Base-by-base conservation (phyloP, 2,888 invertebrate genomes). In the Tribolium freemani region DNA sequence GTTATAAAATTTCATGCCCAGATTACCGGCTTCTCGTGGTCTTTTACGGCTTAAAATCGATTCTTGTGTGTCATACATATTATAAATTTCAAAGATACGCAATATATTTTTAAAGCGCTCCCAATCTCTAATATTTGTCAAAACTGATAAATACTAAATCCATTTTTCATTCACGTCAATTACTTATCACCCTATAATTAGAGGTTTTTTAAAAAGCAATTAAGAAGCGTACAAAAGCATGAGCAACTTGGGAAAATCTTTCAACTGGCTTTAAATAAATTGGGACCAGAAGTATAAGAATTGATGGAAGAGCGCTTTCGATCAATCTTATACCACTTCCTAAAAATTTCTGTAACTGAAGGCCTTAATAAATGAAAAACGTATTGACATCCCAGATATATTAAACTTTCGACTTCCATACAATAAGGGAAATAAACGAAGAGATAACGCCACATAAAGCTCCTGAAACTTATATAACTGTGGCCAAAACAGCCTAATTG, bases 291-390 rank as follows among this genome's bases (percentile, higher is more conserved):
- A 26, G 30, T 31, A 63, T 63, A 63, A 60, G 60, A 60, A 60
- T 60, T 46, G 60, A 60, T 45, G 60, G 63, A 63, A 63, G 50
- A 63, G 50, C 63, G 50, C 54, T 64, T 53, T 64, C 64, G 54
- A 64, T 64, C 64, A 64, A 64, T 64, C 64, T 54, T 44, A 10
- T 54, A 51, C 20, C 50, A 31, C 63, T 60, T 60, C 26, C 50
- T 46, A 16, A 63, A 51, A 63, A 63, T 63, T 31, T 64, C 54
- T 64, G 64, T 54, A 26, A 64, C 54, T 64, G 64, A 63, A 51
- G 16, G 63, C 10, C 31, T 30, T 63, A 64, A 64, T 64, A 53
- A 63, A 63, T 63, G 63, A 63, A 58, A 44, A 31, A 45, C 8
- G 6, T 46, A 46, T 61, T 63, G 50, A 30, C 63, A 31, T 16